These are phyloP conservation scores for Leptinotarsa tumamoca DNA, from an alignment of 2,888 invertebrate species.

Conservation along the genomic window DNA sequence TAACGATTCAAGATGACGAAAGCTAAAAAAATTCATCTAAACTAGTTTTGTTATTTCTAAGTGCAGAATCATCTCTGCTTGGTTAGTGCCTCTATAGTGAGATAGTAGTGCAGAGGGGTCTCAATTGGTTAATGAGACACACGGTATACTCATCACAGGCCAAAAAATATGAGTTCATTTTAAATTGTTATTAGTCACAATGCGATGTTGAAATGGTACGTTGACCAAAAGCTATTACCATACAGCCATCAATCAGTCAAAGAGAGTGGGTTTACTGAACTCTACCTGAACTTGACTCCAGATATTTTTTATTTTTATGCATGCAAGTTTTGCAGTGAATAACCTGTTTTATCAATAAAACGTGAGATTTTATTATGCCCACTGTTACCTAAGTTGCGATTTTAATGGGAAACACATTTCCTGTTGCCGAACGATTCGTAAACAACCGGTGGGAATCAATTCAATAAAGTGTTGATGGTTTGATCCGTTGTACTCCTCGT, in stretches of 20 bases:
- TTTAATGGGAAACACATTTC: conserved; percentile 8
- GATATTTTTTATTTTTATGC: conserved; percentile 16
- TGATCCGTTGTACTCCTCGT: neutral
- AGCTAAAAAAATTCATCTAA: too few species aligned
- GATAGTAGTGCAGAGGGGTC: too few species aligned
- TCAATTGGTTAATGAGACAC: too few species aligned
- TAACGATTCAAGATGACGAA: too few species aligned
- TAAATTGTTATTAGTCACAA: neutral
- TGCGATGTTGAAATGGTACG: conserved; percentile 2
- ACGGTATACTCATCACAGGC: neutral
- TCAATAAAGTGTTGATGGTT: conserved; percentile 5
- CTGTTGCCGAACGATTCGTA: conserved; percentile 9
- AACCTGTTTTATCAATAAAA: conserved; percentile 41
- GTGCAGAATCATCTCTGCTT: too few species aligned
- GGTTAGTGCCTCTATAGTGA: too few species aligned
- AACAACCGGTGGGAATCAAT: neutral
- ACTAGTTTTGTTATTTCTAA: too few species aligned
- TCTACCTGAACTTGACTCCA: conserved; percentile 11
- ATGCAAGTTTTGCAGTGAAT: conserved; percentile 30
- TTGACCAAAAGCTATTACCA: conserved; percentile 13
- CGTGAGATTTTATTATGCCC: conserved; percentile 31
- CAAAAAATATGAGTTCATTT: neutral
- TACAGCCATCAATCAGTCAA: conserved; percentile 10
- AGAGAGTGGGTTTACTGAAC: conserved; percentile 18
- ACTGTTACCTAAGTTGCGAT: conserved; percentile 45